These are phyloP conservation scores for Sthenelais limicola DNA, from an alignment of 2,888 invertebrate species.

Conservation along the genomic window DNA sequence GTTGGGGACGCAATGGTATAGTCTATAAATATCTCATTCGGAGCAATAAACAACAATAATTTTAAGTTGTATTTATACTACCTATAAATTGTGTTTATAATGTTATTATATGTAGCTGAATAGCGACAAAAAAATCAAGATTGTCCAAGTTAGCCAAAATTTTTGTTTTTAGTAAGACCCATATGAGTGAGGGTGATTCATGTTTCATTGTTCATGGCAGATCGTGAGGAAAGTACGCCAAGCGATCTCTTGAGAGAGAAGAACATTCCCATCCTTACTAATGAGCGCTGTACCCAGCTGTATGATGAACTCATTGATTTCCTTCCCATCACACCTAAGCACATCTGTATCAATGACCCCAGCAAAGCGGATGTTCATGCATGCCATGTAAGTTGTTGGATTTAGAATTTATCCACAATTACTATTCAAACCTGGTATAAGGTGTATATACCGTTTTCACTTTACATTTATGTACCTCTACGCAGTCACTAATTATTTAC, in stretches of 20 bases:
- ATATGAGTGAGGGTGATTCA: not conserved
- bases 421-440: no score
- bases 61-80: no score
- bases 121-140: no score
- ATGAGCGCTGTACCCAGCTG: conserved; percentile 13
- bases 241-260: conserved; percentile 35
- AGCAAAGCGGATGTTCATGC: conserved; percentile 19
- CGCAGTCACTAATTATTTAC: no score
- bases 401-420: no score
- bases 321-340: conserved; percentile 13
- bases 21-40: no score
- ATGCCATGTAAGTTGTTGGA: conserved; percentile 37
- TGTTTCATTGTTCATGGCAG: not conserved
- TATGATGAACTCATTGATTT: conserved; percentile 24
- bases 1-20: conserved; percentile 41
- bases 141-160: conserved; percentile 2
- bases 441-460: no score
- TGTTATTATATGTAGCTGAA: no score
- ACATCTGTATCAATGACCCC: conserved; percentile 38
- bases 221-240: conserved; percentile 9
- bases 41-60: no score
- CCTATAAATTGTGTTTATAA: no score
- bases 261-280: conserved; percentile 35
- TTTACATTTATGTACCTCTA: no score
- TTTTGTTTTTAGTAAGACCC: not conserved